These are phyloP conservation scores for Idaea biselata DNA, from an alignment of 2,888 invertebrate genomes.

Conservation along the genomic window DNA sequence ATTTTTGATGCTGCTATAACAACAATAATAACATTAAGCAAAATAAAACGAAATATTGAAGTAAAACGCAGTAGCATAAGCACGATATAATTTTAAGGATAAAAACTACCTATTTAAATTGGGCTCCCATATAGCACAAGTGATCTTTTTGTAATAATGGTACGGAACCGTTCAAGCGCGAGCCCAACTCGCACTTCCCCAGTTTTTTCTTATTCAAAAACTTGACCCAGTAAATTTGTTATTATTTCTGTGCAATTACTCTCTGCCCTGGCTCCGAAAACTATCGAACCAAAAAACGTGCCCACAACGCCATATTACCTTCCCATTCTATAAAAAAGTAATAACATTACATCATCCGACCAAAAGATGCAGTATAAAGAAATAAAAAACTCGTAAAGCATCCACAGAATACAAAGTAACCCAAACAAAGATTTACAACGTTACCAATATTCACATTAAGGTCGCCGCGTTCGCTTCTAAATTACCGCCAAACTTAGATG, in stretches of 20 bases:
- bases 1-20: no score
- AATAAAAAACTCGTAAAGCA: constrained; percentile 1
- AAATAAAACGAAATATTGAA: no score
- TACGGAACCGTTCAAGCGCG: no score
- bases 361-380: constrained; percentile 8
- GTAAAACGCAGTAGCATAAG: no score
- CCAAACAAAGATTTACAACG: constrained; percentile 40
- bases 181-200: no score
- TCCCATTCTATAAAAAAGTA: constrained; percentile 8
- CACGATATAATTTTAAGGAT: no score
- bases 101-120: no score
- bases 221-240: background rate
- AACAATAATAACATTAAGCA: no score
- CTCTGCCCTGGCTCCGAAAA: background rate
- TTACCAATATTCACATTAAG: constrained; percentile 44
- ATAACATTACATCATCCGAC: constrained; percentile 4
- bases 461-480: constrained; percentile 45
- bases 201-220: background rate
- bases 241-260: background rate
- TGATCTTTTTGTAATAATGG: no score
- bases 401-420: background rate
- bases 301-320: constrained; percentile 4
- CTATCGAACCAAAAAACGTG: constrained; percentile 3
- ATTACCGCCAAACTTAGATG: no score
- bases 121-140: no score